A percentile compares a stretch with the other conserved stretches of the same genome.
Conservation (phyloP, 2,797 vertebrate species). For the Masticophis lateralis region DNA sequence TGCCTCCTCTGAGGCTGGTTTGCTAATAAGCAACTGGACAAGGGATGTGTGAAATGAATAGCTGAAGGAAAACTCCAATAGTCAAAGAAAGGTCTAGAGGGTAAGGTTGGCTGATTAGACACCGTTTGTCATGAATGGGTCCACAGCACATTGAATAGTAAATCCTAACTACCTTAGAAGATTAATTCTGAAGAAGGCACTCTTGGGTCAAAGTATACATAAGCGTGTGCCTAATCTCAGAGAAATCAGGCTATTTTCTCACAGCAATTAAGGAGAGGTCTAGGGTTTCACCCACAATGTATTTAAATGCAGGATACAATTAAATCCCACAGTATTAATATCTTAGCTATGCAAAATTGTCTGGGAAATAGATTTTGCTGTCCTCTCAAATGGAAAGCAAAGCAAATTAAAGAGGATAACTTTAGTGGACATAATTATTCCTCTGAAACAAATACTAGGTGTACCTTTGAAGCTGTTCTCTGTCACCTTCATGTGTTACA, state of each 20-base stretch:
- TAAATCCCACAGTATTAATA: slow-evolving; percentile 83
- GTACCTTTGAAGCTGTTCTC: slow-evolving; percentile 63
- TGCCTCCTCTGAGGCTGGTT: slow-evolving; percentile 69
- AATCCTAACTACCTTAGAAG: slow-evolving; percentile 80
- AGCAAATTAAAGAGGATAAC: slow-evolving; percentile 70
- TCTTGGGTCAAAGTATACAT: slow-evolving; percentile 80
- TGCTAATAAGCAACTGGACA: slow-evolving; percentile 76
- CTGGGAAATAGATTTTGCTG: slow-evolving; percentile 79
- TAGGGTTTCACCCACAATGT: slow-evolving; percentile 81
- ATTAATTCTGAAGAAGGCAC: slow-evolving; percentile 84
- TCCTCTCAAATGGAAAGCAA: slow-evolving; percentile 73
- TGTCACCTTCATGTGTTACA: slow-evolving; percentile 35
- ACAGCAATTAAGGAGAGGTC: slow-evolving; percentile 84
- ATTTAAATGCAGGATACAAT: slow-evolving; percentile 87
- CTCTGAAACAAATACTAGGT: slow-evolving; percentile 55
- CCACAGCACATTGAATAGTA: slow-evolving; percentile 73
- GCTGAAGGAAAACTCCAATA: slow-evolving; percentile 70
- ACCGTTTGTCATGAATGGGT: slow-evolving; percentile 75
- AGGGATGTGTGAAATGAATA: slow-evolving; percentile 77
- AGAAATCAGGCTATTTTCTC: slow-evolving; percentile 83
- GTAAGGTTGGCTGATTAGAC: slow-evolving; percentile 77
- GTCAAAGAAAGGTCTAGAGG: slow-evolving; percentile 69
- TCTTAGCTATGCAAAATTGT: slow-evolving; percentile 80
- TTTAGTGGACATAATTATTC: slow-evolving; percentile 66
- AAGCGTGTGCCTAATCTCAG: slow-evolving; percentile 83